Conservation (phyloP, 2,888 invertebrate species). For the Erebia ligea region DNA sequence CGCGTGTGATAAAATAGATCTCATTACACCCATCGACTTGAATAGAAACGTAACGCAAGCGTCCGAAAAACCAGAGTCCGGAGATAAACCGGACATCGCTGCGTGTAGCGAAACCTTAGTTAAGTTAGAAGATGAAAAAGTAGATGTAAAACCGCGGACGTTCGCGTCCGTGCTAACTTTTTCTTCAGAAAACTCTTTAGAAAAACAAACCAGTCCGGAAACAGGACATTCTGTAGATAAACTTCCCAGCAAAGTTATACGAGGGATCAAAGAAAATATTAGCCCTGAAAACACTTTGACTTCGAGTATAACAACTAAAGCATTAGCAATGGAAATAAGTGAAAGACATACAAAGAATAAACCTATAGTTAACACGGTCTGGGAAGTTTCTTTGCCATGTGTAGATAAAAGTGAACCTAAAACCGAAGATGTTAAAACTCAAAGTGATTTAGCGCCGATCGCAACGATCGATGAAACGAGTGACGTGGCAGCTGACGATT, state of each 20-base stretch:
- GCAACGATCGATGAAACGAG: conserved; percentile 73
- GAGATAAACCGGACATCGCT: conserved; percentile 39
- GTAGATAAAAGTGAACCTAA: conserved; percentile 55
- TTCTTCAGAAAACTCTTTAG: conserved; percentile 71
- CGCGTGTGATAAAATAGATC: conserved; percentile 69
- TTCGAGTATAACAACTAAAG: conserved; percentile 69
- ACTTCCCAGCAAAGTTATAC: conserved; percentile 81
- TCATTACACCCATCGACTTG: conserved; percentile 72
- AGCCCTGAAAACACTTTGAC: conserved; percentile 84
- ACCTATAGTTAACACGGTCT: conserved; percentile 50
- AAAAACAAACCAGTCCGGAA: conserved; percentile 70
- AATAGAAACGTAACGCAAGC: conserved; percentile 48
- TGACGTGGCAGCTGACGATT: conserved; percentile 59
- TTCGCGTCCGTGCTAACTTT: conserved; percentile 76
- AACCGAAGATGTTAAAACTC: conserved; percentile 53
- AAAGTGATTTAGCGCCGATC: conserved; percentile 68
- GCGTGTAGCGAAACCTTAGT: conserved; percentile 45
- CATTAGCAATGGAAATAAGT: conserved; percentile 64
- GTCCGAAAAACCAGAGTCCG: conserved; percentile 28
- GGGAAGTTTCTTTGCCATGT: conserved; percentile 52
- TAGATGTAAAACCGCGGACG: conserved; percentile 65
- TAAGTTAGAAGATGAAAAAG: conserved; percentile 51
- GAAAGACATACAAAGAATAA: conserved; percentile 61
- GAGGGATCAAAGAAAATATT: conserved; percentile 85
- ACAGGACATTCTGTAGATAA: conserved; percentile 72